Conservation (phyloP, 1,140 invertebrate genomes). For the Drosophila murphyi region DNA sequence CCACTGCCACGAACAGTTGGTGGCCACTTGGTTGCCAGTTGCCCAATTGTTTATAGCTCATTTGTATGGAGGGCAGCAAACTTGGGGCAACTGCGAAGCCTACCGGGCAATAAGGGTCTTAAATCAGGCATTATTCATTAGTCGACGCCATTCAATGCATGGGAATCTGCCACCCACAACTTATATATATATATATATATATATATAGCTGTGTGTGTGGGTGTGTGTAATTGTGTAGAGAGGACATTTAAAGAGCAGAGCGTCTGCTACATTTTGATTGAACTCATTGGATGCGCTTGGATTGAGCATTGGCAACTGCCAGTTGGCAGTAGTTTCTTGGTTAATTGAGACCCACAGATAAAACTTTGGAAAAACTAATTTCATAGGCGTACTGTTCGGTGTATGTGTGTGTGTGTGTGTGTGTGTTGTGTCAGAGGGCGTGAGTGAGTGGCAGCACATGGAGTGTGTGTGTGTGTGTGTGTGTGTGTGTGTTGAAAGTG, state of each 20-base stretch:
- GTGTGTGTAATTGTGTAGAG: too few relatives aligned
- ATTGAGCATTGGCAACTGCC: constrained; percentile 40
- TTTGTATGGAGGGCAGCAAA: constrained; percentile 60
- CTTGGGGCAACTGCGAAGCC: background rate
- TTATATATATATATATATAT: too few relatives aligned
- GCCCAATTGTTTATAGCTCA: constrained; percentile 28
- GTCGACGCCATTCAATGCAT: constrained; percentile 48
- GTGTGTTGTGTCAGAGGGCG: constrained; percentile 36
- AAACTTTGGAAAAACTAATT: constrained; percentile 81
- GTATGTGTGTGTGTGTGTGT: constrained; percentile 2
- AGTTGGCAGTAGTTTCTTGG: constrained; percentile 37
- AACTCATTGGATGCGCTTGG: constrained; percentile 58
- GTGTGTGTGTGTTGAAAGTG: constrained; percentile 41
- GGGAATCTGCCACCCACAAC: background rate
- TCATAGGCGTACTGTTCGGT: constrained; percentile 60
- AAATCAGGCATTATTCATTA: constrained; percentile 81
- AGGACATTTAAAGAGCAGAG: constrained; percentile 69
- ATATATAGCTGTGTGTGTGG: background rate
- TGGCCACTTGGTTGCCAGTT: constrained; percentile 9
- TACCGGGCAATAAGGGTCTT: constrained; percentile 48
- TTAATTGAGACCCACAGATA: constrained; percentile 78
- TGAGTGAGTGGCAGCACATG: background rate
- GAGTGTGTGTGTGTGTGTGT: constrained; percentile 3
- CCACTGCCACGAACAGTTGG: background rate
- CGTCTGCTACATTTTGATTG: constrained; percentile 72